Percentiles rank a stretch among this genome's conserved stretches.
Conservation (phyloP, 2,888 invertebrate species). For the Noctua fimbriata region DNA sequence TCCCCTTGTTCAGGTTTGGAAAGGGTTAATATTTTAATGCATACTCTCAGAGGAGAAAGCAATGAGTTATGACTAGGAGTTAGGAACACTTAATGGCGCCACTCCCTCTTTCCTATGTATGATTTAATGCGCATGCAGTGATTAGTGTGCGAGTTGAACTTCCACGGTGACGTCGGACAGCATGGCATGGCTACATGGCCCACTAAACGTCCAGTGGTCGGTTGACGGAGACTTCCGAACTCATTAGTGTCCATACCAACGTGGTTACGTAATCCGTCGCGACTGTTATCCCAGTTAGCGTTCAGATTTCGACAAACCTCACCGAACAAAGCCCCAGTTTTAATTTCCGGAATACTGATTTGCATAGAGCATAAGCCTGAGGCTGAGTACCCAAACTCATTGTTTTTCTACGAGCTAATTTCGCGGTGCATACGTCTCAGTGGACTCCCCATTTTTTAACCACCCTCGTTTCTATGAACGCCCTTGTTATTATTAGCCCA, state of each 20-base stretch:
- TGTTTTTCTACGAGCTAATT: slow-evolving; percentile 73
- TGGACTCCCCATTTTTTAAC: slow-evolving; percentile 63
- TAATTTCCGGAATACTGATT: slow-evolving; percentile 60
- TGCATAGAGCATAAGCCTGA: slow-evolving; percentile 43
- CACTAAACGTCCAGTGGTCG: slow-evolving; percentile 54
- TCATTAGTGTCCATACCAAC: slow-evolving; percentile 59
- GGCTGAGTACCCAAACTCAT: slow-evolving; percentile 64
- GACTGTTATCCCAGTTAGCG: slow-evolving; percentile 24
- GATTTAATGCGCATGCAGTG: slow-evolving; percentile 50
- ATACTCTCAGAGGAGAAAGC: slow-evolving; percentile 62
- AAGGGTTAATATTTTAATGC: slow-evolving; percentile 68
- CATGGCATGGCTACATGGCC: slow-evolving; percentile 35
- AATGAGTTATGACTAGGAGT: slow-evolving; percentile 62
- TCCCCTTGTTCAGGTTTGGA: slow-evolving; percentile 71
- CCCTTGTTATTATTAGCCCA: slow-evolving; percentile 64
- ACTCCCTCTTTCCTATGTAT: slow-evolving; percentile 43
- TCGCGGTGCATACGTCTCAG: slow-evolving; percentile 69
- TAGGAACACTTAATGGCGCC: slow-evolving; percentile 53
- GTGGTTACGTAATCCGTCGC: slow-evolving; percentile 54
- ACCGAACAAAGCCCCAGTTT: slow-evolving; percentile 48
- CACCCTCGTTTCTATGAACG: slow-evolving; percentile 57
- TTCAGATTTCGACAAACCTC: slow-evolving; percentile 20
- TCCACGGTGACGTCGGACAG: slow-evolving; percentile 37
- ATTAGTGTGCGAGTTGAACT: slow-evolving; percentile 46
- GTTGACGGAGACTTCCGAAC: slow-evolving; percentile 53